Evolutionary conservation across 2,113 vertebrate species (phyloP).

Genomic region (Xyrauchen texanus): DNA sequence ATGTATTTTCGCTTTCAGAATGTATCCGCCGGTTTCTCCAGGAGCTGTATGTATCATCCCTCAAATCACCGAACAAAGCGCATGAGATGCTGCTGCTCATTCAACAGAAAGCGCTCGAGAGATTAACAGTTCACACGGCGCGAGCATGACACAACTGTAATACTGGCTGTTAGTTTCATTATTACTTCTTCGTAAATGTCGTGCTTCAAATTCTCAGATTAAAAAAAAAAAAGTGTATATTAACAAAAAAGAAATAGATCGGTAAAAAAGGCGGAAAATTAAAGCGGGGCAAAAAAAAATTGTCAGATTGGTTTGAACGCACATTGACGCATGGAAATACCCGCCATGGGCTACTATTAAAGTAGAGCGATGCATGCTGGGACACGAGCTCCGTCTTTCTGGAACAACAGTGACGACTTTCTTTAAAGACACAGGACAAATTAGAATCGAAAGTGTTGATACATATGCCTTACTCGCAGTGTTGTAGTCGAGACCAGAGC

Average conservation of each 20-base stretch:
- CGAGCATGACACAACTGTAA: neutral
- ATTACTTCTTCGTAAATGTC: neutral
- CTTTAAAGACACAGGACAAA: conserved; percentile 66
- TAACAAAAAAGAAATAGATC: neutral
- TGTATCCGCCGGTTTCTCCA: neutral
- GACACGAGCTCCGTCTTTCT: conserved; percentile 61
- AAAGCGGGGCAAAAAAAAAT: neutral
- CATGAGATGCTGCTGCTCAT: neutral
- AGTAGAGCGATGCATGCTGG: conserved; percentile 68
- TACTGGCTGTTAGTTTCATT: conserved; percentile 1
- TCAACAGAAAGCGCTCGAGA: neutral
- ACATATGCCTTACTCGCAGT: no score
- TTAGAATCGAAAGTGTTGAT: neutral
- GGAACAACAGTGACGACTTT: conserved; percentile 28
- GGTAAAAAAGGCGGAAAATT: neutral
- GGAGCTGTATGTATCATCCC: neutral
- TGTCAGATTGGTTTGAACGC: neutral
- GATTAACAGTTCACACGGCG: neutral
- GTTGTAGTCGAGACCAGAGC: no score
- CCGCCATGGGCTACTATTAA: conserved; percentile 72
- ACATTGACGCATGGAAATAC: conserved; percentile 60
- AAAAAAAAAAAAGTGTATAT: neutral
- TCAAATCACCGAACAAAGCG: neutral
- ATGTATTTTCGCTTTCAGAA: neutral
- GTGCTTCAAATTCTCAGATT: neutral